Evolutionary conservation across 2,797 vertebrate species (phyloP).

Genomic region (Numenius phaeopus): DNA sequence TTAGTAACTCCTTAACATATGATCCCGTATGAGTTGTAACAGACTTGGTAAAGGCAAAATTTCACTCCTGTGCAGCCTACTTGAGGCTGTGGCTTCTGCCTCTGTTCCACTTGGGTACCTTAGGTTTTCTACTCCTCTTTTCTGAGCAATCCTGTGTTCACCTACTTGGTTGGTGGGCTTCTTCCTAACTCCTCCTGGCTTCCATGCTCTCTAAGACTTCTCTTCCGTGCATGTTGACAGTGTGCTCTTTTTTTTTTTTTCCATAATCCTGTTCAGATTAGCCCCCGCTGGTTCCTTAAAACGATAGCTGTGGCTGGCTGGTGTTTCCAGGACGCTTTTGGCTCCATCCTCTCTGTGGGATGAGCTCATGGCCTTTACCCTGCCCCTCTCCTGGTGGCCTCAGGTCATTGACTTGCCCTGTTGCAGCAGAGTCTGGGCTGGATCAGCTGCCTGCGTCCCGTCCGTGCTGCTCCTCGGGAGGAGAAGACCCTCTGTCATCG

Average conservation of each 20-base stretch:
- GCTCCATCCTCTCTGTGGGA: not conserved
- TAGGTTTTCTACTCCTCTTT: not conserved
- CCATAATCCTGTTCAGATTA: not conserved
- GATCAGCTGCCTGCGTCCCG: not conserved
- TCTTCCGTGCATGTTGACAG: not conserved
- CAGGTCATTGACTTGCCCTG: not conserved
- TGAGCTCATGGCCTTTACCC: not conserved
- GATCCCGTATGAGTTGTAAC: not conserved
- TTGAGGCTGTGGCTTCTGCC: not conserved
- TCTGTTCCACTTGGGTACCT: not conserved
- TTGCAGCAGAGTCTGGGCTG: not conserved
- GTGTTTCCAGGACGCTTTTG: not conserved
- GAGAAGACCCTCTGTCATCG: accelerated
- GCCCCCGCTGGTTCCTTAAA: accelerated
- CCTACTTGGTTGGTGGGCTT: not conserved
- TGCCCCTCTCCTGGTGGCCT: not conserved
- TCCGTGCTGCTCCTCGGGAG: not conserved
- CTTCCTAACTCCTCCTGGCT: not conserved
- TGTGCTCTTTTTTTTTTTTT: not conserved
- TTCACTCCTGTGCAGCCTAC: not conserved
- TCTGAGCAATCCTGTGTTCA: not conserved
- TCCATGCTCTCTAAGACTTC: not conserved
- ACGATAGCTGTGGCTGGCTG: not conserved
- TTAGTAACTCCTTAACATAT: not conserved
- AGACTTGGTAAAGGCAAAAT: not conserved